Evolutionary conservation across 1,140 invertebrate species (phyloP).

Genomic region (Olivierus martensii): DNA sequence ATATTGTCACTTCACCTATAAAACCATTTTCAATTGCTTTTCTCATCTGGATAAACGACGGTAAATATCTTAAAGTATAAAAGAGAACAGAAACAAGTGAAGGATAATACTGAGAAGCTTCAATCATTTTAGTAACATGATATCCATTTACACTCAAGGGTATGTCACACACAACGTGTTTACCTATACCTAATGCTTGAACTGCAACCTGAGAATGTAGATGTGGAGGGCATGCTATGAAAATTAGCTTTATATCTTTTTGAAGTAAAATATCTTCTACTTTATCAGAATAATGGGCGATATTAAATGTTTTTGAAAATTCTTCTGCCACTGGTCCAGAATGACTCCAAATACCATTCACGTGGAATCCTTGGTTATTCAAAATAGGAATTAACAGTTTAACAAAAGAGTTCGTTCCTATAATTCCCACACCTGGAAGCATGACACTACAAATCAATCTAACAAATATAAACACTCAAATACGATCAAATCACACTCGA

Average conservation of each 20-base stretch:
- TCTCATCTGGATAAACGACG: slow-evolving; percentile 63
- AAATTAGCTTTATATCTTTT: slow-evolving; percentile 87
- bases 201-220: slow-evolving; percentile 90
- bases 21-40: slow-evolving; percentile 62
- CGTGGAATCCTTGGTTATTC: slow-evolving; percentile 57
- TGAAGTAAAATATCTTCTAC: slow-evolving; percentile 88
- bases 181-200: slow-evolving; percentile 91
- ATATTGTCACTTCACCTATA: slow-evolving; percentile 61
- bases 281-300: slow-evolving; percentile 79
- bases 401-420: slow-evolving; percentile 78
- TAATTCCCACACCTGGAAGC: slow-evolving; percentile 79
- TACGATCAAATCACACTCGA: too few species aligned
- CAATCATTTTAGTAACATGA: slow-evolving; percentile 86
- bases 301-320: slow-evolving; percentile 61
- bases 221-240: slow-evolving; percentile 86
- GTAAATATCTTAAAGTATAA: slow-evolving; percentile 81
- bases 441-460: too few species aligned
- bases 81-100: slow-evolving; percentile 83
- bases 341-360: slow-evolving; percentile 83
- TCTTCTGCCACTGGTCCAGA: slow-evolving; percentile 68
- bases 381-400: slow-evolving; percentile 80
- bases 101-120: slow-evolving; percentile 75
- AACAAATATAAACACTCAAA: too few species aligned
- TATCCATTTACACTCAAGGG: slow-evolving; percentile 69
- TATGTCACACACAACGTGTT: slow-evolving; percentile 91